Conservation (phyloP, 2,113 vertebrate genomes). For the Cathartes aura region DNA sequence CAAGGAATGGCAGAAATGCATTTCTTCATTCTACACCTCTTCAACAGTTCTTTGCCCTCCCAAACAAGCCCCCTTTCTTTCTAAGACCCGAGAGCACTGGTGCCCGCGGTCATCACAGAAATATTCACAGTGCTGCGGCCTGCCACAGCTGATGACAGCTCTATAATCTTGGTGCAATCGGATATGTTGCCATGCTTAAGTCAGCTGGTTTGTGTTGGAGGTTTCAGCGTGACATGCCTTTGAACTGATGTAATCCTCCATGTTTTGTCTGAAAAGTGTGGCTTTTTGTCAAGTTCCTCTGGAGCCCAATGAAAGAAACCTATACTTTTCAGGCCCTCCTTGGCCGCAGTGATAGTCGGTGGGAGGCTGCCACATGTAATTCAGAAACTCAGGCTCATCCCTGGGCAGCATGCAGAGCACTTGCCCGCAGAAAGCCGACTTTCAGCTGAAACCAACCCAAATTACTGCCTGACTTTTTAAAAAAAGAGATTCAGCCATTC, state of each 20-base stretch:
- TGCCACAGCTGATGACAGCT: slow-evolving; percentile 39
- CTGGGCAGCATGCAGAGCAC: background rate
- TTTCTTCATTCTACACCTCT: slow-evolving; percentile 1
- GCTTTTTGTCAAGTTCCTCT: background rate
- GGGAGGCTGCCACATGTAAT: background rate
- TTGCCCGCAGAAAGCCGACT: background rate
- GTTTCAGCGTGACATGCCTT: background rate
- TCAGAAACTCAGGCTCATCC: background rate
- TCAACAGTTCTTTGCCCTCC: background rate
- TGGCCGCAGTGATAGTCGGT: background rate
- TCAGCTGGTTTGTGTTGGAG: slow-evolving; percentile 42
- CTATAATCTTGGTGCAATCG: background rate
- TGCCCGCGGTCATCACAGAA: background rate
- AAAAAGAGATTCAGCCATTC: background rate
- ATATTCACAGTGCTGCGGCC: background rate
- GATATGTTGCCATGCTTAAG: background rate
- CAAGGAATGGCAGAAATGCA: background rate
- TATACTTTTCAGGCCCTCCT: background rate
- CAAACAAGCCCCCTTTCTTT: background rate
- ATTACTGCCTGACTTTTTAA: background rate
- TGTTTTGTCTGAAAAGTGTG: slow-evolving; percentile 13
- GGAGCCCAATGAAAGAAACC: slow-evolving; percentile 7
- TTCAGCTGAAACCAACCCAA: background rate
- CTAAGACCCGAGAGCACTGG: background rate
- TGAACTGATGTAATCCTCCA: slow-evolving; percentile 10